Conservation (phyloP, 2,888 invertebrate species). For the Strigamia maritima region DNA sequence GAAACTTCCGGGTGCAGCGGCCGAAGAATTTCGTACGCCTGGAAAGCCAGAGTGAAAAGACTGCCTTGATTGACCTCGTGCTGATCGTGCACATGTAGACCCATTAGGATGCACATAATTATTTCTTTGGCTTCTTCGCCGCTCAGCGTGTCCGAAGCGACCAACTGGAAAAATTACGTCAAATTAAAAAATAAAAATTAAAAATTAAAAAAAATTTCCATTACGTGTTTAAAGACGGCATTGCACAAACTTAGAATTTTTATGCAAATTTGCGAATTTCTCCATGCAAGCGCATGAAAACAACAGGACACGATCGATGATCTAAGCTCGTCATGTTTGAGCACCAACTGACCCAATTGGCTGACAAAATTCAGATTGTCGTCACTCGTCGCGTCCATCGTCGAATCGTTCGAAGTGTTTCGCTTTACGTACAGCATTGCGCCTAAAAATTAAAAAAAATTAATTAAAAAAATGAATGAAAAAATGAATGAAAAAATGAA, state of each 20-base stretch:
- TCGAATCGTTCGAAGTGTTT: conserved; percentile 29
- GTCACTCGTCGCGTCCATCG: conserved; percentile 62
- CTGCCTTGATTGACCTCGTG: conserved; percentile 84
- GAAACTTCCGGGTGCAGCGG: conserved; percentile 71
- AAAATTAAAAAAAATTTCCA: too few relatives aligned
- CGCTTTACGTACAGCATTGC: conserved; percentile 66
- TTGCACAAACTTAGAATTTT: conserved; percentile 72
- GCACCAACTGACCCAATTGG: conserved; percentile 72
- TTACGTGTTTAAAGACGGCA: conserved; percentile 59
- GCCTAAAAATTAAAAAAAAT: too few relatives aligned
- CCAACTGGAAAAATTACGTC: conserved; percentile 59
- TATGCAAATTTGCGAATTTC: conserved; percentile 75
- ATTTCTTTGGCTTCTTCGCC: conserved; percentile 68
- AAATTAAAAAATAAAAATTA: neutral
- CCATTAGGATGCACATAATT: conserved; percentile 72
- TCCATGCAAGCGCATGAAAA: conserved; percentile 71
- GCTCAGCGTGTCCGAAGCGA: conserved; percentile 62
- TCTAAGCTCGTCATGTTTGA: conserved; percentile 52
- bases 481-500: too few relatives aligned
- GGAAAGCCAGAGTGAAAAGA: conserved; percentile 73
- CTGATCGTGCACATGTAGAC: conserved; percentile 80
- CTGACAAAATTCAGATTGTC: conserved; percentile 62
- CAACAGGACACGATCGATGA: conserved; percentile 48
- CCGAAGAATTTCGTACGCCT: conserved; percentile 78
- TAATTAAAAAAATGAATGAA: too few relatives aligned